Conservation (phyloP, 2,797 vertebrate genomes). For the Halcyon badia region DNA sequence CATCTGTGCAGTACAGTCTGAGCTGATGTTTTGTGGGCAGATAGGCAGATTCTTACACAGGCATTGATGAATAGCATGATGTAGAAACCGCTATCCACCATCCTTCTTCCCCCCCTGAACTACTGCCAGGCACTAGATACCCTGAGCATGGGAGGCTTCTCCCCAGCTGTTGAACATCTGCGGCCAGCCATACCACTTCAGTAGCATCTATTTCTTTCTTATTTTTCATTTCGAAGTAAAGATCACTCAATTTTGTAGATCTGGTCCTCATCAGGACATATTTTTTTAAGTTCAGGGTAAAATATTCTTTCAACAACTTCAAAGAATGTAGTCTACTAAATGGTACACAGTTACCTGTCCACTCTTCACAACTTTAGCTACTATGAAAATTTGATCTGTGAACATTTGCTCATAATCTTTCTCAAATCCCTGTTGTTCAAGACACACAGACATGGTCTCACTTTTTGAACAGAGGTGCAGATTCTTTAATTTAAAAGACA, state of each 20-base stretch:
- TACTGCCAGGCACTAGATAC: background rate
- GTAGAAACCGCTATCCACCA: background rate
- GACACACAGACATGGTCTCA: background rate
- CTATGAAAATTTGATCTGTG: background rate
- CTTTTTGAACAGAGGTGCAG: background rate
- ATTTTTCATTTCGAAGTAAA: background rate
- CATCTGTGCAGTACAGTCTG: background rate
- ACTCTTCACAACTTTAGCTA: background rate
- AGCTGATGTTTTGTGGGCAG: background rate
- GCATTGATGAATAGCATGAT: background rate
- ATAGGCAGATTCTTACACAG: background rate
- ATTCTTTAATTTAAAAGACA: background rate
- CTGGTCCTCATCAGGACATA: background rate
- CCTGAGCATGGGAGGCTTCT: background rate
- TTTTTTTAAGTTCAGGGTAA: background rate
- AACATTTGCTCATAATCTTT: background rate
- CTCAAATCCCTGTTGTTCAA: background rate
- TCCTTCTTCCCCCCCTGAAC: background rate
- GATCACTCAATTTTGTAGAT: background rate
- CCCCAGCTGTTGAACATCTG: background rate
- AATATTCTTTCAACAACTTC: background rate
- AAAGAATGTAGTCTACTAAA: background rate
- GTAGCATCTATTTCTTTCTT: background rate
- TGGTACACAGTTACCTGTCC: background rate
- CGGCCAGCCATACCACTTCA: background rate